phyloP scores from a whole-genome alignment of 2,113 vertebrate species.

The Lathamus discolor region DNA sequence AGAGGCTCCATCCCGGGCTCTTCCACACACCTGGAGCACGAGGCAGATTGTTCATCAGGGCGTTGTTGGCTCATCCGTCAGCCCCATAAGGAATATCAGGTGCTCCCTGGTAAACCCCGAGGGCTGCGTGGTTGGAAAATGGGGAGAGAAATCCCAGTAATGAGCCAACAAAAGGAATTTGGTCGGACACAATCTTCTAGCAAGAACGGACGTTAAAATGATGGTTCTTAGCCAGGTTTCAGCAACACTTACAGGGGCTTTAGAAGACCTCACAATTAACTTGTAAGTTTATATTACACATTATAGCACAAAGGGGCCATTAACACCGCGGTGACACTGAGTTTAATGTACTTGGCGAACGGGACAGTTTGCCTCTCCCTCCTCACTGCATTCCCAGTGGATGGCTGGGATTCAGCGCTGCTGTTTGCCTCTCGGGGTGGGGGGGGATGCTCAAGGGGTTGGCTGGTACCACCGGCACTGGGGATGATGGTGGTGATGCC shows the following conservation, averaged over 20 bases:
- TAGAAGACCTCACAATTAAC: constrained; percentile 24
- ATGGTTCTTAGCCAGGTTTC: neutral
- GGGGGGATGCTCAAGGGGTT: neutral
- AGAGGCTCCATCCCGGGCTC: rapidly evolving
- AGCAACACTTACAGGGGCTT: constrained; percentile 20
- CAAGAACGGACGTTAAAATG: neutral
- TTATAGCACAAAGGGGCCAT: neutral
- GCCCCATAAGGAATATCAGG: neutral
- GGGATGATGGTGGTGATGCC: rapidly evolving
- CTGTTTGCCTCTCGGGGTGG: rapidly evolving
- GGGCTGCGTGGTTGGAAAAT: rapidly evolving
- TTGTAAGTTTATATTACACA: neutral
- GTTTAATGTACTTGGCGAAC: neutral
- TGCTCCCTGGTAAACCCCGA: neutral
- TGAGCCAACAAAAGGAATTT: neutral
- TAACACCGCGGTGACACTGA: neutral
- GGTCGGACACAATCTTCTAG: neutral
- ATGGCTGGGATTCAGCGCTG: rapidly evolving
- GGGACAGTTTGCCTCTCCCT: neutral
- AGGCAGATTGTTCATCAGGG: neutral
- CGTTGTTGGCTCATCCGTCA: rapidly evolving
- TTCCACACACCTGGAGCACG: neutral
- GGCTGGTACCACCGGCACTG: rapidly evolving
- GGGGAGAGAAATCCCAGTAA: neutral
- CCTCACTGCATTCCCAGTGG: rapidly evolving